Evolutionary conservation across 1,140 invertebrate species (phyloP), one percentile per base, ranked within the genome.

Genomic region (Drosophila asahinai): DNA sequence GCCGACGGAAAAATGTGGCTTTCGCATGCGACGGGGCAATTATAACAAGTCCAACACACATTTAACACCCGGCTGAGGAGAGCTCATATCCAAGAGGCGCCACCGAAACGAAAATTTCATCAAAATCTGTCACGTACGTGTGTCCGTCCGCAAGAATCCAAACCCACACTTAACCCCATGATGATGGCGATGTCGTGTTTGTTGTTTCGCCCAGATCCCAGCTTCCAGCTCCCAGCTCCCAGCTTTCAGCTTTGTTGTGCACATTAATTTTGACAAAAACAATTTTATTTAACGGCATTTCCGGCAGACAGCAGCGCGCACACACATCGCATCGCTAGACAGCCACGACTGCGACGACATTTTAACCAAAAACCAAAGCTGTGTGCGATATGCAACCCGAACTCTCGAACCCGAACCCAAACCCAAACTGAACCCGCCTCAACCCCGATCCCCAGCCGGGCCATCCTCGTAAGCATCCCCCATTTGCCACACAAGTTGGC

Each of bases 241-340:
- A 36, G 33, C 68, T 47, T 58, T 38, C 38, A 42, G 60, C 70
- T 68, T 77, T 77, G 78, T 66, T 63, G 62, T 86, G 60, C 68
- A 82, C 83, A 86, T 86, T 86, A 86, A 86, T 87, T 86, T 86
- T 79, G 83, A 83, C 83, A 82, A 79, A 83, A 86, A 87, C 83
- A 80, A 86, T 86, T 83, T 86, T 65, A 87, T 86, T 86, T 87
- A 83, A 80, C 80, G 80, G 77, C 83, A 87, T 86, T 86, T 80
- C 80, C 83, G 83, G 83, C 83, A 82, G 48, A 77, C 54, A 59
- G 22, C 59, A 51, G 40, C 25, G 38, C 42, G 25, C 33, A 63
- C 48, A 62, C 65, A 67, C 45, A 68, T 60, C 75, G 66, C 66
- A 61, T 61, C 61, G 62, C 65, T 40, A 73, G 64, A 66, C 74